These are phyloP conservation scores for Enteromius unitaeniatus DNA, from an alignment of 2,797 vertebrate genomes.

Conservation along the genomic window DNA sequence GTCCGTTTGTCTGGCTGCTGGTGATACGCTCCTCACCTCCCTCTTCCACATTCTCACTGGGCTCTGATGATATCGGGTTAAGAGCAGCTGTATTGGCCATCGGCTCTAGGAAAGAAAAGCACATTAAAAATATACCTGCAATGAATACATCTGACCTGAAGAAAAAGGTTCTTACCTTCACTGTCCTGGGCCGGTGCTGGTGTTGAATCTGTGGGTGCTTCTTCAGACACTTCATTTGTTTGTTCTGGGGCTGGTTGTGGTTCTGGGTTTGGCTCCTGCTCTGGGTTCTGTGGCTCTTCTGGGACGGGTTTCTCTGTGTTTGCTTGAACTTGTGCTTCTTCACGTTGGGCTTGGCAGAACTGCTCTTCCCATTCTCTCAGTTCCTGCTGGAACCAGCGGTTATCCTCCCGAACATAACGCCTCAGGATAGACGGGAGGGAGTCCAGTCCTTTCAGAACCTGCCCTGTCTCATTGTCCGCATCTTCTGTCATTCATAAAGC, in stretches of 20 bases:
- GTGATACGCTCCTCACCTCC: conserved; percentile 69
- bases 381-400: conserved; percentile 92
- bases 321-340: conserved; percentile 71
- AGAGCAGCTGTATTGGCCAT: conserved; percentile 56
- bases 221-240: conserved; percentile 25
- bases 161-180: conserved; percentile 62
- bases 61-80: conserved; percentile 68
- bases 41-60: conserved; percentile 67
- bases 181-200: conserved; percentile 51
- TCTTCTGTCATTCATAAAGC: conserved; percentile 69
- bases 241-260: conserved; percentile 47
- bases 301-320: conserved; percentile 52
- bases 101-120: conserved; percentile 67
- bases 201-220: background rate
- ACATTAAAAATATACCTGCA: conserved; percentile 16
- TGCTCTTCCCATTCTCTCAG: conserved; percentile 93
- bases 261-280: conserved; percentile 53
- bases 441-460: conserved; percentile 82
- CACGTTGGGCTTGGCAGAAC: conserved; percentile 85
- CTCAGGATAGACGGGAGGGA: conserved; percentile 81
- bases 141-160: conserved; percentile 32
- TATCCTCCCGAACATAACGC: conserved; percentile 88
- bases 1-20: conserved; percentile 33
- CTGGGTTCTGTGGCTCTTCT: conserved; percentile 64
- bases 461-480: conserved; percentile 78